phyloP scores from a whole-genome alignment of 2,113 vertebrate genomes.

The Scopus umbretta region DNA sequence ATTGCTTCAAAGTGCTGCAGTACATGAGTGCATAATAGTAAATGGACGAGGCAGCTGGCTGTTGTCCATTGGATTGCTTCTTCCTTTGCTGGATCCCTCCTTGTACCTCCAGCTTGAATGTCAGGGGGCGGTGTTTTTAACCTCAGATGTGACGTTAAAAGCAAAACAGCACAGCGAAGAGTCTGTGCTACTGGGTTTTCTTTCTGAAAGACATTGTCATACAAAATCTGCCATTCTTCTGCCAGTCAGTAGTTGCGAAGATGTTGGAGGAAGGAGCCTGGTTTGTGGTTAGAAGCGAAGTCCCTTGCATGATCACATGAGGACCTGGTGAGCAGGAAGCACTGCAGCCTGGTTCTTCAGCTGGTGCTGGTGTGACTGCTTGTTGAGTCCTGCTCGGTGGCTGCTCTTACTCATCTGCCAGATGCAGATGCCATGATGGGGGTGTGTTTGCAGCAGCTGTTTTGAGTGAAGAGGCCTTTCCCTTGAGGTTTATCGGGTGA shows the following conservation, averaged over 20 bases:
- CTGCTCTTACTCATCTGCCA: not conserved
- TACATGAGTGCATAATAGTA: not conserved
- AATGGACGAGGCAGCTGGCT: not conserved
- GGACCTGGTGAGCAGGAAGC: not conserved
- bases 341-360: not conserved
- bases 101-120: not conserved
- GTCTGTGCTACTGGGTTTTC: not conserved
- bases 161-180: not conserved
- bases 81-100: not conserved
- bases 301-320: accelerated
- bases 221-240: not conserved
- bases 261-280: not conserved
- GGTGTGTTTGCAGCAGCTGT: not conserved
- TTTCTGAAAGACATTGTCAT: not conserved
- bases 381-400: not conserved
- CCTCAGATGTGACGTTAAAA: not conserved
- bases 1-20: not conserved
- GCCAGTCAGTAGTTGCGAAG: not conserved
- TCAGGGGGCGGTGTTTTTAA: not conserved
- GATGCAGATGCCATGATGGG: accelerated
- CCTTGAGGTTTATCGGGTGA: not conserved
- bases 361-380: not conserved
- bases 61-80: not conserved
- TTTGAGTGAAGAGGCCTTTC: not conserved
- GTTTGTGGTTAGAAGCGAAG: not conserved